Evolutionary conservation across 2,888 invertebrate genomes (phyloP), one percentile per base, ranked within the genome.

Genomic region (Rotaria socialis): DNA sequence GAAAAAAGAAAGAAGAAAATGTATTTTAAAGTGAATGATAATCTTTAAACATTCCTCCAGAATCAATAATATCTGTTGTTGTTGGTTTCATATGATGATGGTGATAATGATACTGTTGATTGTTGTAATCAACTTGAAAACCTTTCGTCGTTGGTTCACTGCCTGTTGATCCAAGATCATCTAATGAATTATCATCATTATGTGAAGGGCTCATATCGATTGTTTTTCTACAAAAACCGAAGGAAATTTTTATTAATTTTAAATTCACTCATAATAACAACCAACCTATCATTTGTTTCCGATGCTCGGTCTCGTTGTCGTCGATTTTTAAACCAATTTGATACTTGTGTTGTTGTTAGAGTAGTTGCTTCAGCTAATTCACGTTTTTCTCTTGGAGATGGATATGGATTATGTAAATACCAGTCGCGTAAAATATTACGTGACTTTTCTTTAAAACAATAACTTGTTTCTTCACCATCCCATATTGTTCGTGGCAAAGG

Each of bases 271-370:
- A 47, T 47, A 47, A 47, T 14, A 52, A 3, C 11, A 5, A 86
- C 85, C 24, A 84, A 86, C 80, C 86, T 85, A 75, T 86, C 94
- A 92, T 94, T 94, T 89, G 94, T 94, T 90, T 94, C 96, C 1
- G 96, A 96, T 75, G 96, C 96, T 89, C 98, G 93, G 91, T 98
- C 98, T 88, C 98, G 92, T 92, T 98, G 98, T 90, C 98, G 93
- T 89, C 98, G 93, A 92, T 98, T 98, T 92, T 98, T 98, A 93
- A 98, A 98, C 97, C 97, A 97, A 93, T 97, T 96, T 91, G 95
- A 95, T 94, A 93, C 96, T 89, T 92, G 96, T 87, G 97, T 97
- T 88, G 96, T 96, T 86, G 97, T 97, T 87, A 97, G 93, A 85
- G 97, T 97, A 3, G 97, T 97, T 55, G 95, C 95, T 92, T 96